These are phyloP conservation scores for Rhadina sibilatrix DNA, from an alignment of 2,113 vertebrate genomes.

Conservation along the genomic window DNA sequence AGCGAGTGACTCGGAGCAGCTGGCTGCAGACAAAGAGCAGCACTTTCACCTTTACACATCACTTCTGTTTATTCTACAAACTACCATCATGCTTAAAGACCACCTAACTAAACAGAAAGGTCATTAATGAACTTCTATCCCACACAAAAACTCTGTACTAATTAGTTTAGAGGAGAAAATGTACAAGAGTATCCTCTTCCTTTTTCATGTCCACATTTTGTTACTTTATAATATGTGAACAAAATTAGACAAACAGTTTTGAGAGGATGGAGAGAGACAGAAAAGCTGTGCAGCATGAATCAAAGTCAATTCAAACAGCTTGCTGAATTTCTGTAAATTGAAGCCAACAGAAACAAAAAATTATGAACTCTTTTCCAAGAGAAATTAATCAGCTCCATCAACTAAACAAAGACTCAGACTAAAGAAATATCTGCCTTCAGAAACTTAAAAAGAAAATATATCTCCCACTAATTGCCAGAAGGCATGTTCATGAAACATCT, in stretches of 20 bases:
- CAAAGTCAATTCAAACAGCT: neutral
- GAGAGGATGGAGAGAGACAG: neutral
- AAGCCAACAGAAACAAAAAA: slow-evolving; percentile 18
- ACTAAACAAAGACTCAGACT: neutral
- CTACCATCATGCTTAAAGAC: neutral
- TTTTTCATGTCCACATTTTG: neutral
- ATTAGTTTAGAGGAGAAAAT: neutral
- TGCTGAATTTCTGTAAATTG: neutral
- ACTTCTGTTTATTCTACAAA: neutral
- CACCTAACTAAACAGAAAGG: neutral
- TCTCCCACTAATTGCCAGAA: neutral
- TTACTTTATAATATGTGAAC: neutral
- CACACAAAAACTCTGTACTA: neutral
- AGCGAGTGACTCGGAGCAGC: neutral
- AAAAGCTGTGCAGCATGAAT: neutral
- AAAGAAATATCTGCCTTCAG: neutral
- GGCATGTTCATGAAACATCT: neutral
- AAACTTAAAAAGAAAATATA: neutral
- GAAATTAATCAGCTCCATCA: neutral
- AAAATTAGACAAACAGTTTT: neutral
- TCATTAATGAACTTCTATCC: neutral
- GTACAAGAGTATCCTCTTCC: neutral
- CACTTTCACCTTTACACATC: neutral
- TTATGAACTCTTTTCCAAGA: neutral
- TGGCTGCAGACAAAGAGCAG: neutral